Conservation (phyloP, 1,140 invertebrate genomes). For the Papilio polytes region DNA sequence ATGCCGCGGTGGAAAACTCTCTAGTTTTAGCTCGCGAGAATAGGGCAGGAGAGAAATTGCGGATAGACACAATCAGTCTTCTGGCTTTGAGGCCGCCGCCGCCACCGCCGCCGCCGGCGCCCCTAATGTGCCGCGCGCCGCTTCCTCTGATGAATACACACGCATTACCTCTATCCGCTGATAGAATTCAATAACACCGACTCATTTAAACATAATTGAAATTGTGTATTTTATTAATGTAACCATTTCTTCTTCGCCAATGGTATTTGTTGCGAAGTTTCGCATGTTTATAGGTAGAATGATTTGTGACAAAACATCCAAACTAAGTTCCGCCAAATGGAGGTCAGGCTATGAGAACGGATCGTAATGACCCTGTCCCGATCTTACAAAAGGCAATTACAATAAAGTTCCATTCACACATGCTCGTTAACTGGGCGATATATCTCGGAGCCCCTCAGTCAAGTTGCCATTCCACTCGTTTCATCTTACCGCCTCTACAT, state of each 20-base stretch:
- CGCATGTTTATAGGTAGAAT: slow-evolving; percentile 16
- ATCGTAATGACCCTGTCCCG: slow-evolving; percentile 77
- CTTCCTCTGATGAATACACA: slow-evolving; percentile 79
- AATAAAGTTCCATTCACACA: slow-evolving; percentile 83
- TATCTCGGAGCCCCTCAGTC: slow-evolving; percentile 72
- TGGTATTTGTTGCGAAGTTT: background rate
- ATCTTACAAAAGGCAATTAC: slow-evolving; percentile 84
- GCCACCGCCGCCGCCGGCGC: slow-evolving; percentile 40
- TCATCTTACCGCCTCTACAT: slow-evolving; percentile 58
- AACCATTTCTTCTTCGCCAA: background rate
- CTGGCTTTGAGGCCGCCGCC: slow-evolving; percentile 80
- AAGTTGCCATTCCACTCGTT: slow-evolving; percentile 64
- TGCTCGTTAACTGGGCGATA: slow-evolving; percentile 82
- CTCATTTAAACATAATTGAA: slow-evolving; percentile 72
- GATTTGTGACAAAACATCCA: slow-evolving; percentile 36
- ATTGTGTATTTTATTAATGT: slow-evolving; percentile 42
- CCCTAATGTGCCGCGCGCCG: slow-evolving; percentile 76
- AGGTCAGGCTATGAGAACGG: slow-evolving; percentile 68
- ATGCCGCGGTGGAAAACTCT: slow-evolving; percentile 83
- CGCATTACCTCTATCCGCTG: slow-evolving; percentile 64
- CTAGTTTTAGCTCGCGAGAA: slow-evolving; percentile 83
- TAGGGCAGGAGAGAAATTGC: slow-evolving; percentile 82
- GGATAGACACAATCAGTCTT: slow-evolving; percentile 84
- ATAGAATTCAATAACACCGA: slow-evolving; percentile 78
- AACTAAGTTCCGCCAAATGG: slow-evolving; percentile 42